Conservation (phyloP, 2,888 invertebrate species). For the Drosophila siamana region DNA sequence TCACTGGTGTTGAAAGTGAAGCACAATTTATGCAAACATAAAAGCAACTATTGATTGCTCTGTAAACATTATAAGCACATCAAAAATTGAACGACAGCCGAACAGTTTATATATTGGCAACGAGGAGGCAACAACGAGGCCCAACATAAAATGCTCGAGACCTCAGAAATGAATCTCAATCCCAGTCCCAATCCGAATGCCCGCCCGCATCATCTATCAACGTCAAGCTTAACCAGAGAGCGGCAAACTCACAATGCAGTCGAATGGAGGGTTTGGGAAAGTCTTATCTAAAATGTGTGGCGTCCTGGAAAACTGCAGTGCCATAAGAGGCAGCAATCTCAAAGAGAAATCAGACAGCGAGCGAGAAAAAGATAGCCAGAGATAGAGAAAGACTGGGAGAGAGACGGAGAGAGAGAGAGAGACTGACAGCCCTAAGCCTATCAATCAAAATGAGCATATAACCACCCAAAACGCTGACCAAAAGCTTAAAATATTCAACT, state of each 20-base stretch:
- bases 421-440: conserved; percentile 57
- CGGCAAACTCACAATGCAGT: conserved; percentile 46
- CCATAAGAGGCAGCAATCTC: conserved; percentile 36
- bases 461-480: conserved; percentile 59
- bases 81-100: conserved; percentile 34
- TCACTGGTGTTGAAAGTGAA: too few relatives aligned
- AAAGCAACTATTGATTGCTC: not conserved
- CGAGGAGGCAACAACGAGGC: conserved; percentile 14
- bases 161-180: not conserved
- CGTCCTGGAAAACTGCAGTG: conserved; percentile 44
- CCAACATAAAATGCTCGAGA: not conserved
- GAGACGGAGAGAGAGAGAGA: not conserved
- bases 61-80: conserved; percentile 27
- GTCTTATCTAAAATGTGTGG: conserved; percentile 54
- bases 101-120: conserved; percentile 32
- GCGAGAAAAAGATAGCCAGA: not conserved
- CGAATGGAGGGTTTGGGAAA: conserved; percentile 16
- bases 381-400: not conserved
- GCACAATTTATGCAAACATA: not conserved
- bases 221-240: conserved; percentile 38
- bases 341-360: conserved; percentile 46
- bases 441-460: conserved; percentile 71
- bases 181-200: conserved; percentile 13
- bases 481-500: conserved; percentile 62
- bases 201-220: conserved; percentile 64